Base-by-base conservation (phyloP, 2,888 invertebrate species). In the Ectemnius continuus region DNA sequence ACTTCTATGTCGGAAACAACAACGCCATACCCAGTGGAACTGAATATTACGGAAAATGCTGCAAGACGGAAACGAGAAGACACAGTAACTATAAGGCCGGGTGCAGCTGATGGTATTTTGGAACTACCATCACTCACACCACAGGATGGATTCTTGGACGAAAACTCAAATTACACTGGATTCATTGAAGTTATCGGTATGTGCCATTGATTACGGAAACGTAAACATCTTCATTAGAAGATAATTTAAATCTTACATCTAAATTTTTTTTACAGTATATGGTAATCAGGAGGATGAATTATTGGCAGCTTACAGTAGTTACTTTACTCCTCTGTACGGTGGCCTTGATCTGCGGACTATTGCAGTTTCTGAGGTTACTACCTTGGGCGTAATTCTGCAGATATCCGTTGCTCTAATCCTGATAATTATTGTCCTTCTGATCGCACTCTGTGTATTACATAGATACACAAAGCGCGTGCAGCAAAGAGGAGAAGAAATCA, bases 161-260 rank as follows among this genome's bases (percentile, higher is more conserved):
- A 94, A 14, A 93, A 93, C 65, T 94, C 96, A 13, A 96, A 96
- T 88, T 98, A 98, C 83, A 97, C 97, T 0, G 95, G 96, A 20
- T 97, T 96, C 88, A 92, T 97, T 47, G 97, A 97, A 92, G 93
- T 97, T 13, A 94, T 96, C 83, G 95, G 96, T 96, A 90, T 92
- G 93, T 92, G 0, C 36, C 4, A 46, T 48, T 13, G 16, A 47
- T 20, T n/a, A 11, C 4, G 36, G 36, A 11, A 36, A 8, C 11
- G 36, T 36, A 23, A 6, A 36, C 1, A 11, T 36, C 6, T 23
- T 36, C 5, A 36, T 36, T 6, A 11, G 6, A 36, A 11, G 36
- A 36, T 2, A 36, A 36, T 36, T 8, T n/a, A n/a, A 36, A 1
- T 52, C 18, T n/a, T n/a, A n/a, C n/a, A 14, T n/a, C 5, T 36